Evolutionary conservation across 2,888 invertebrate species (phyloP).

Genomic region (Andrena minutula): DNA sequence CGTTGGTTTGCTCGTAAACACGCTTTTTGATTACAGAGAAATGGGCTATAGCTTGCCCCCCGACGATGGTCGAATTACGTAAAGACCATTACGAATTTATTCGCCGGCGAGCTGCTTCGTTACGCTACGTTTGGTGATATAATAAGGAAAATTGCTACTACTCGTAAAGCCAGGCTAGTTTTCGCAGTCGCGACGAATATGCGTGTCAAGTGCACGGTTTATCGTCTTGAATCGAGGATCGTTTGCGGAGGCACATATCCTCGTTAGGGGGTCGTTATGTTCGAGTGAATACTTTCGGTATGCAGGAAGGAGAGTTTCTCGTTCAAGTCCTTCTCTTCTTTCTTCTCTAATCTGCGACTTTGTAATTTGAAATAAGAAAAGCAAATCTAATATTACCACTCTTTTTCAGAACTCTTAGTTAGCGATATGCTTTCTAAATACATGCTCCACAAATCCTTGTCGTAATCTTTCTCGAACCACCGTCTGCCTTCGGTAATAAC

Average conservation of each 20-base stretch:
- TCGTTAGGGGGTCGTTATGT: not conserved
- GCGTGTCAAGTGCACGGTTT: constrained; percentile 45
- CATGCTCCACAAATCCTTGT: not conserved
- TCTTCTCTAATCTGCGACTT: not conserved
- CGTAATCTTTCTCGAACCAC: not conserved
- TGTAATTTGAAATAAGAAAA: not conserved
- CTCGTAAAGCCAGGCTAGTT: constrained; percentile 2
- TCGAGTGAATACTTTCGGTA: not conserved
- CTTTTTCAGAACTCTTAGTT: not conserved
- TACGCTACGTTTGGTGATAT: constrained; percentile 46
- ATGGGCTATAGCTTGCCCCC: constrained; percentile 25
- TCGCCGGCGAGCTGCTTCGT: constrained; percentile 13
- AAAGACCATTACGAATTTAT: constrained; percentile 59
- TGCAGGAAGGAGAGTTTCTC: not conserved
- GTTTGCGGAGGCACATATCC: not conserved
- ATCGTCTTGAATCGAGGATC: not conserved
- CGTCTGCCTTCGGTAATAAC: not conserved
- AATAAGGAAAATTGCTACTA: constrained; percentile 37
- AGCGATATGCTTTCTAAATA: too few relatives aligned
- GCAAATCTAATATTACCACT: not conserved
- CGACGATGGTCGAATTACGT: constrained; percentile 53
- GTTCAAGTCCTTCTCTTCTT: not conserved
- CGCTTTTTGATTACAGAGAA: constrained; percentile 36
- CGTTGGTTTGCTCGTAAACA: constrained; percentile 43
- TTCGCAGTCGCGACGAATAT: constrained; percentile 12